Evolutionary conservation across 2,113 vertebrate species (phyloP), one percentile per base, ranked within the genome.

Genomic region (Elaphurus davidianus): DNA sequence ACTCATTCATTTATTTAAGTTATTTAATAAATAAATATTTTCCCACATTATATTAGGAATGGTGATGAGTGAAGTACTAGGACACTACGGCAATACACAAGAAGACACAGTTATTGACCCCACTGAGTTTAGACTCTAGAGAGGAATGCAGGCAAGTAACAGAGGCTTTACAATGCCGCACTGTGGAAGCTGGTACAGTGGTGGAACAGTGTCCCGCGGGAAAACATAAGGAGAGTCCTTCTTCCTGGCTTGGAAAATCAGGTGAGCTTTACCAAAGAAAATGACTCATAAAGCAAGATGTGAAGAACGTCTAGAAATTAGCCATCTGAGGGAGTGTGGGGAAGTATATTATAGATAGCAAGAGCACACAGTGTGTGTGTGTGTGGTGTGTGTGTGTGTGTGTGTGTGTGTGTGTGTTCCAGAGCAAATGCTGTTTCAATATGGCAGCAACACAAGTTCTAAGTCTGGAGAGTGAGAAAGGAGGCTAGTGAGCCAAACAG

Each of bases 181-280:
- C 23, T 54, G 4, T 33, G 47, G 4, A 36, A 60, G 21, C 43
- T 50, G 64, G 7, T n/a, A 17, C 3, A 45, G 7, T 8, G 43
- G 4, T n/a, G 36, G 21, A 7, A 55, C 23, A 33, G 11, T 19
- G 11, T 36, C 4, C 7, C 7, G 14, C 1, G 8, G 6, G 36
- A 81, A 43, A 9, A 23, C 10, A 0, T 15, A 17, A 19, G 17
- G 33, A 45, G 36, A 19, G 5, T 14, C 27, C 2, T 28, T 43
- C 23, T 33, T 78, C 27, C 16, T 28, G 23, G 85, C 11, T 36
- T 55, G 3, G 4, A 64, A 17, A 84, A 64, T 59, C 23, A 87
- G 11, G 8, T 1, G 50, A 59, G 36, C 55, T 82, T 81, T n/a
- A 76, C 25, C n/a, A 86, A 89, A 90, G 27, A 23, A 83, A 95